Base-by-base conservation (phyloP, 1,140 invertebrate species). In the Drosophila nebulosa region DNA sequence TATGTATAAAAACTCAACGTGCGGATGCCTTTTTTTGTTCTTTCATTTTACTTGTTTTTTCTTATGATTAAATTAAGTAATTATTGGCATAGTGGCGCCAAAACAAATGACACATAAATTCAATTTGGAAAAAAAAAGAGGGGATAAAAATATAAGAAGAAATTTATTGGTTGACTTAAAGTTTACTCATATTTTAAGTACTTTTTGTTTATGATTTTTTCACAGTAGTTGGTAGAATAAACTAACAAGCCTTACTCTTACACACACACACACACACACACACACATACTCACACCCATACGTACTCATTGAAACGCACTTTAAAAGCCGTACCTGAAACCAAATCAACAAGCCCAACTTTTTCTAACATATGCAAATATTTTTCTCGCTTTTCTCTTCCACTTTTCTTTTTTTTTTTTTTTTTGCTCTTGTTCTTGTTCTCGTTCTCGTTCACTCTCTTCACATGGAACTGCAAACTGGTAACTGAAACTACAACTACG, bases 61-160 rank as follows among this genome's bases (percentile, higher is more conserved):
- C 73, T 81, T 86, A 78, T 88, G 83, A 69, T 88, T 79, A 78
- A 86, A 88, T 86, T 75, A 88, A 86, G 83, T 86, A 86, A 86
- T 86, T 86, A 83, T 83, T 86, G 86, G 66, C 61, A 58, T 61
- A 65, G 39, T 68, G 80, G 80, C 80, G 79, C 80, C 80, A 69
- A 69, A 63, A 55, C 18, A 67, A 76, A 62, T 60, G 67, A 62
- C 46, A 79, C 64, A 46, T 18, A 64, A 51, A 76, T 75, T 74
- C 52, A 75, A 70, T 79, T 68, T 75, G 68, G 51, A 42, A 52
- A 64, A 74, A 71, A 26, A 30, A 66, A 78, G 52, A 55, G 60
- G n/a, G n/a, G n/a, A n/a, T 63, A 68, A 75, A 52, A 58, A 32
- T 12, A 32, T 32, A n/a, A n/a, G n/a, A n/a, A n/a, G 75, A 56